Evolutionary conservation across 2,113 vertebrate genomes (phyloP), one percentile per base, ranked within the genome.

Genomic region (Chaenocephalus aceratus): DNA sequence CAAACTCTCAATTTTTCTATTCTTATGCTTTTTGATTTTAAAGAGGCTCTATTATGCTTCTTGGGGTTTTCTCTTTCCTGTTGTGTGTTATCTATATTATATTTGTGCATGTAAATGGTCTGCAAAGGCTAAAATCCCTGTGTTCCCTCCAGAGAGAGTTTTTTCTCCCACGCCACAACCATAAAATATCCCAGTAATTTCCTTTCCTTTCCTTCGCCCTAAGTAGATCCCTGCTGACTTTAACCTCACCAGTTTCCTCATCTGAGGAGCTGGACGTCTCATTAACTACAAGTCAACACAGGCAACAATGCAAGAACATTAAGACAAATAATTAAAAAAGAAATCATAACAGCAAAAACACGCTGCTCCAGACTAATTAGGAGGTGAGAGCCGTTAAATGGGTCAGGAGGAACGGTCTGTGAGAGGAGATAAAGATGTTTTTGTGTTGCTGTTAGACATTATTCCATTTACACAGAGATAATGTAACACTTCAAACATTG

Each of bases 351-450:
- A 49, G 48, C 72, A 54, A 65, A 58, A 86, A 86, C 68, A 51
- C 30, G 5, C 13, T 18, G 78, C 48, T 76, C 46, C 53, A 34
- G 30, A 77, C 73, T 76, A 78, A 85, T 76, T 72, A 69, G 65
- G 56, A 57, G 80, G 80, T 66, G 71, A 74, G 75, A 58, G 78
- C 63, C n/a, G 54, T 48, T 72, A 72, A 68, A 44, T 11, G 51
- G 64, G 21, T 48, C 51, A 34, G 18, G 45, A 58, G 41, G 8
- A 26, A 23, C 21, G 56, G 21, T 6, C 18, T 4, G 21, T 10
- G 67, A 44, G 15, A 26, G 56, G n/a, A 57, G 49, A 12, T 9
- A 4, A 34, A 15, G 4, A 46, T 52, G 52, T 34, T 48, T 60
- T 10, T 49, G 26, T 56, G 62, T 26, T 48, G 57, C 41, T 10